Evolutionary conservation across 2,888 invertebrate genomes (phyloP).

Genomic region (Eristalinus aeneus): DNA sequence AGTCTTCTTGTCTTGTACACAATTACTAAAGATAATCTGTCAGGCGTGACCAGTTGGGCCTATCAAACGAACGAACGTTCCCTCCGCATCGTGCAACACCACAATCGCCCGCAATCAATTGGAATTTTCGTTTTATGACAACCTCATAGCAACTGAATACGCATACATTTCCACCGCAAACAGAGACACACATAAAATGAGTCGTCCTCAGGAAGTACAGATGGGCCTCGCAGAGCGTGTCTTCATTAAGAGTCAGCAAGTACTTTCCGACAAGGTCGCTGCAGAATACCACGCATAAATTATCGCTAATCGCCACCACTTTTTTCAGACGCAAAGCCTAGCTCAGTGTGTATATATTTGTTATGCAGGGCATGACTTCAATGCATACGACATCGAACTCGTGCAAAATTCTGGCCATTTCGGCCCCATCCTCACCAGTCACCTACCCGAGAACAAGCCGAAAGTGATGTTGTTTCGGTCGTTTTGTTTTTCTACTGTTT

Average conservation of each 20-base stretch:
- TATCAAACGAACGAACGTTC: not conserved
- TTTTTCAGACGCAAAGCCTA: conserved; percentile 1
- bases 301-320: conserved; percentile 2
- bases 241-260: conserved; percentile 15
- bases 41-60: not conserved
- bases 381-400: not conserved
- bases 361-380: conserved; percentile 16
- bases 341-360: not conserved
- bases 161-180: not conserved
- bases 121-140: not conserved
- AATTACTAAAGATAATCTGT: not conserved
- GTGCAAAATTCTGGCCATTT: conserved; percentile 35
- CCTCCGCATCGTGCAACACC: not conserved
- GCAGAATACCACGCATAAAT: conserved; percentile 22
- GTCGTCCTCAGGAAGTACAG: conserved; percentile 9
- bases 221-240: not conserved
- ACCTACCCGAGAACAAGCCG: conserved; percentile 21
- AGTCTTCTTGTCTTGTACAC: not conserved
- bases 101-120: not conserved
- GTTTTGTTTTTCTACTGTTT: not conserved
- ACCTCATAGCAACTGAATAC: not conserved
- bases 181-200: not conserved
- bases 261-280: conserved; percentile 4
- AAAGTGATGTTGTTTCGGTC: conserved; percentile 18
- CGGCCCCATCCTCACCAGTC: not conserved